Evolutionary conservation across 2,888 invertebrate genomes (phyloP).

Genomic region (Apotomis betuletana): DNA sequence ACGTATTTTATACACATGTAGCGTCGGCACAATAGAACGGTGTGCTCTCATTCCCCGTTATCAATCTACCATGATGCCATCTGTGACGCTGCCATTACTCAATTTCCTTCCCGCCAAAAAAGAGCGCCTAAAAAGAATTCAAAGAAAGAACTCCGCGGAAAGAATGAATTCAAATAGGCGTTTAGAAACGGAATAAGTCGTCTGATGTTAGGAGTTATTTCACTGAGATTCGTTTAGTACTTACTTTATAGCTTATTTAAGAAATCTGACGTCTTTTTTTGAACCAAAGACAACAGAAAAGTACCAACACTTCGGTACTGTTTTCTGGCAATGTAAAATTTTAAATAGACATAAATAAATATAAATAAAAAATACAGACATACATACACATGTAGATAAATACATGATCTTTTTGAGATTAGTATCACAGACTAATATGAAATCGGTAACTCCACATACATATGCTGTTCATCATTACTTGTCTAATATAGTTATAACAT

Average conservation of each 20-base stretch:
- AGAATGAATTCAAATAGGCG: constrained; percentile 58
- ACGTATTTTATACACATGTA: constrained; percentile 48
- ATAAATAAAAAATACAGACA: no score
- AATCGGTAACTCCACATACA: no score
- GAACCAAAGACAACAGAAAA: background rate
- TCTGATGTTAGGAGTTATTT: constrained; percentile 42
- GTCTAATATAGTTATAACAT: no score
- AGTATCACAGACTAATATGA: no score
- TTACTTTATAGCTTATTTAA: background rate
- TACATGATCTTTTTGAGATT: no score
- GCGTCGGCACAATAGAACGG: constrained; percentile 68
- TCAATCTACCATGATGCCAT: constrained; percentile 82
- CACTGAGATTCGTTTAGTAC: constrained; percentile 17
- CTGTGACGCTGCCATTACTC: constrained; percentile 81
- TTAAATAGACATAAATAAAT: no score
- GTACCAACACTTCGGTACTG: no score
- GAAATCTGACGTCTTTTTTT: background rate
- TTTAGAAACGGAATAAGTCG: constrained; percentile 58
- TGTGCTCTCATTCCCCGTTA: constrained; percentile 74
- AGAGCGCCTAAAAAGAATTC: constrained; percentile 67
- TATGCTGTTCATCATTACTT: no score
- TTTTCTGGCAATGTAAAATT: no score
- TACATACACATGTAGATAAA: no score
- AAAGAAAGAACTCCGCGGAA: constrained; percentile 48
- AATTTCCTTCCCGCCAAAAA: constrained; percentile 77